phyloP scores from a whole-genome alignment of 1,140 invertebrate species.

The Steinernema khuongi region DNA sequence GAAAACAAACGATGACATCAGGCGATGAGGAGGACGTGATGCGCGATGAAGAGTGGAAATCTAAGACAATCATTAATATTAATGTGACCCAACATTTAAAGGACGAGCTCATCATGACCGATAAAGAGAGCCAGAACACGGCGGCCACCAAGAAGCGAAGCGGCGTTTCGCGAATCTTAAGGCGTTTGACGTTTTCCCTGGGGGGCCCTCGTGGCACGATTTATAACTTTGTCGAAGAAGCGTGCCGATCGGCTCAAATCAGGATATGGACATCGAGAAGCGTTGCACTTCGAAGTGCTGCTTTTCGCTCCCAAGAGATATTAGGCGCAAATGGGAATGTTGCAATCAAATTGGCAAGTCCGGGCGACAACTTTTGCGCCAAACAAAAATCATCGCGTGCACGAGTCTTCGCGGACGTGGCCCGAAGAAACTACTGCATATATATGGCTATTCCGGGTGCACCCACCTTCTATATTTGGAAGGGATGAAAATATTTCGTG shows the following conservation, averaged over 20 bases:
- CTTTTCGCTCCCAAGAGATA: background rate
- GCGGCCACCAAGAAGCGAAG: background rate
- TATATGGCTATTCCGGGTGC: no score
- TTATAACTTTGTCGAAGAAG: background rate
- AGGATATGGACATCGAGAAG: background rate
- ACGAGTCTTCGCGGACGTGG: background rate
- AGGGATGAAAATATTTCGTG: no score
- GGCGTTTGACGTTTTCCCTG: background rate
- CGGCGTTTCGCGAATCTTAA: background rate
- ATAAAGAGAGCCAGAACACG: background rate
- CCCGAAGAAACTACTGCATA: no score
- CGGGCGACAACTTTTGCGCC: background rate
- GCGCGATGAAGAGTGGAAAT: background rate
- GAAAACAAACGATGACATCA: no score
- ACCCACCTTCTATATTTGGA: no score
- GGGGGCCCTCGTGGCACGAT: background rate
- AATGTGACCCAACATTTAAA: background rate
- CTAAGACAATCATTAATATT: background rate
- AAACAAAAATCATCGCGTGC: background rate
- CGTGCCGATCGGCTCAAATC: constrained; percentile 4
- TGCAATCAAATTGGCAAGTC: background rate
- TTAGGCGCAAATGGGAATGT: constrained; percentile 13
- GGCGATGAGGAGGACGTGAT: background rate
- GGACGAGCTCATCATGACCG: background rate
- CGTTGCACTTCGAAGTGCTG: background rate